Evolutionary conservation across 1,140 invertebrate species (phyloP).

Genomic region (Rhagoletis zephyria): DNA sequence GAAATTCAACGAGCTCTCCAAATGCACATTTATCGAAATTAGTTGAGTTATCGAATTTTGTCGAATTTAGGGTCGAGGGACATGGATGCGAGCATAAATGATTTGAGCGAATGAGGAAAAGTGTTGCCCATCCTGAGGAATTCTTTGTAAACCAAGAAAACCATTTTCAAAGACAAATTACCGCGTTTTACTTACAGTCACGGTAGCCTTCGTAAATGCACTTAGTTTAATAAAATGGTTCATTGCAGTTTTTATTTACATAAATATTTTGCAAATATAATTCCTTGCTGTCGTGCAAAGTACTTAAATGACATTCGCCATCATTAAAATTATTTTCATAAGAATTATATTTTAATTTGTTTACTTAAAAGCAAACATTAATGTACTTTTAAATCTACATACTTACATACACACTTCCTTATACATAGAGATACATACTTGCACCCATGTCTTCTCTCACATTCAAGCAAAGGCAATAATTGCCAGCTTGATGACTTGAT

Average conservation of each 20-base stretch:
- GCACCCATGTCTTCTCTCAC: not conserved
- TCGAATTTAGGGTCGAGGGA: no score
- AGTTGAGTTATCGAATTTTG: no score
- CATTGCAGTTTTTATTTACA: no score
- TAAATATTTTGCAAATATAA: constrained; percentile 5
- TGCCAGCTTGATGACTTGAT: not conserved
- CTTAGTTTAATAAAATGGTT: not conserved
- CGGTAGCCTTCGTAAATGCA: no score
- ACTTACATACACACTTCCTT: not conserved
- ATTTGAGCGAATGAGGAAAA: no score
- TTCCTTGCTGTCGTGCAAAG: not conserved
- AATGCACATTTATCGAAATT: no score
- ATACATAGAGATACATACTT: not conserved
- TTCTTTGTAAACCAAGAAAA: no score
- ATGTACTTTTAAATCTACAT: not conserved
- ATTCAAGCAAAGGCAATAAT: not conserved
- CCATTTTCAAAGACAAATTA: no score
- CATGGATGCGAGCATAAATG: no score
- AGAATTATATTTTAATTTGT: not conserved
- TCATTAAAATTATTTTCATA: constrained; percentile 50
- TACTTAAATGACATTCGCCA: not conserved
- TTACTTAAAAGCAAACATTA: not conserved
- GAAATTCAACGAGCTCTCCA: no score
- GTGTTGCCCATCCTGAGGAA: no score
- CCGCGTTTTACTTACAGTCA: no score